These are phyloP conservation scores for Aegithalos caudatus DNA, from an alignment of 2,113 vertebrate species.

Conservation along the genomic window DNA sequence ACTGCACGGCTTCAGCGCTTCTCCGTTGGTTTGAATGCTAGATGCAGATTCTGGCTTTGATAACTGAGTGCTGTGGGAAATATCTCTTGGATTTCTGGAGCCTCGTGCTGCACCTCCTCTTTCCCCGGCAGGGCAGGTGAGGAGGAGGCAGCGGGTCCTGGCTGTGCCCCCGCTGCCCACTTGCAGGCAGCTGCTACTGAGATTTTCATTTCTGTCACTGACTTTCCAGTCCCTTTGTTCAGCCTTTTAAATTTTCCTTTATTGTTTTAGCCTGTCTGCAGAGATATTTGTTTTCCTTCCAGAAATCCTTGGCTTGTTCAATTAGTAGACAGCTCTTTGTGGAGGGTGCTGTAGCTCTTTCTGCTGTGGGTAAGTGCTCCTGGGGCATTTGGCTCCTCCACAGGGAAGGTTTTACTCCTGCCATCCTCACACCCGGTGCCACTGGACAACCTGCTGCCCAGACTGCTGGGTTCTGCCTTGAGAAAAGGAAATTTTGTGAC, in stretches of 20 bases:
- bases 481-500: not conserved
- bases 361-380: not conserved
- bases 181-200: not conserved
- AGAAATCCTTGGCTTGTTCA: not conserved
- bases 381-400: not conserved
- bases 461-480: not conserved
- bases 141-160: not conserved
- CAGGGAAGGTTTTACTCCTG: not conserved
- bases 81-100: not conserved
- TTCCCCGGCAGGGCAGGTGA: not conserved
- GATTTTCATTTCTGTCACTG: not conserved
- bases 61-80: not conserved
- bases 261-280: slow-evolving; percentile 23
- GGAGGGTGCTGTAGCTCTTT: not conserved
- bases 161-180: not conserved
- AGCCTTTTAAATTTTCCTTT: not conserved
- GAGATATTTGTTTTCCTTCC: not conserved
- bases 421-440: not conserved
- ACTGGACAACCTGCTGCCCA: not conserved
- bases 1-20: not conserved
- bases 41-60: not conserved
- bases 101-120: not conserved
- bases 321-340: not conserved
- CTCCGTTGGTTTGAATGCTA: not conserved
- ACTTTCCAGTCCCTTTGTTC: not conserved